These are phyloP conservation scores for Heterotis niloticus DNA, from an alignment of 2,113 vertebrate species.

Conservation along the genomic window DNA sequence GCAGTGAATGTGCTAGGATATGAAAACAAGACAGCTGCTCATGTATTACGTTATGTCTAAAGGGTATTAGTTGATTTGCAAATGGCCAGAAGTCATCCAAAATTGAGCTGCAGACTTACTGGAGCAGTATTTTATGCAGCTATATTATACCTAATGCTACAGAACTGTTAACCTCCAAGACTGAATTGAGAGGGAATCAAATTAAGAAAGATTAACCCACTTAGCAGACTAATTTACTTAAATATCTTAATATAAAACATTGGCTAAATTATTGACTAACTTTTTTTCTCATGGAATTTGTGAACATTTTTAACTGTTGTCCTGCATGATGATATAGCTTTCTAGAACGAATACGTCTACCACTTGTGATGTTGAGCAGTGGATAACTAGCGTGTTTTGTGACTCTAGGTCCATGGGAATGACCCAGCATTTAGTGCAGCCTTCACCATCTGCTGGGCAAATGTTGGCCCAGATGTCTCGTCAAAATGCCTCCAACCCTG, in stretches of 20 bases:
- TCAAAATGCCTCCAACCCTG: slow-evolving; percentile 69
- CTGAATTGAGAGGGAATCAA: neutral
- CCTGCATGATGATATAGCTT: neutral
- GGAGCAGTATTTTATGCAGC: neutral
- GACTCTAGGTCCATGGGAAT: slow-evolving; percentile 65
- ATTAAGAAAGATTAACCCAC: too few relatives aligned
- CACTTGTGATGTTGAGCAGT: neutral
- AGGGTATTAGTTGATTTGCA: too few relatives aligned
- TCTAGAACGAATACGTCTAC: neutral
- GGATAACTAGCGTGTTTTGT: neutral
- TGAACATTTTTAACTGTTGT: too few relatives aligned
- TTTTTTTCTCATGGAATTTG: neutral
- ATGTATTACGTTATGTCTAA: too few relatives aligned
- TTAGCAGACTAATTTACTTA: too few relatives aligned
- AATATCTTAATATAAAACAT: too few relatives aligned
- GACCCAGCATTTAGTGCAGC: slow-evolving; percentile 67
- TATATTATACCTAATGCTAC: neutral
- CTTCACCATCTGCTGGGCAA: slow-evolving; percentile 70
- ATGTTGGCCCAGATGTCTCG: slow-evolving; percentile 86
- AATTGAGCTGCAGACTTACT: too few relatives aligned
- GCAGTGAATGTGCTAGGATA: neutral
- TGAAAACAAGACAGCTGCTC: too few relatives aligned
- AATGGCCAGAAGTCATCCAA: too few relatives aligned
- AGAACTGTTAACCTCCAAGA: neutral
- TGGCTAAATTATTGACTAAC: too few relatives aligned